A percentile compares a stretch with the other conserved stretches of the same genome.
Evolutionary conservation across 2,797 vertebrate genomes (phyloP).

Genomic region (Bradypodion pumilum): DNA sequence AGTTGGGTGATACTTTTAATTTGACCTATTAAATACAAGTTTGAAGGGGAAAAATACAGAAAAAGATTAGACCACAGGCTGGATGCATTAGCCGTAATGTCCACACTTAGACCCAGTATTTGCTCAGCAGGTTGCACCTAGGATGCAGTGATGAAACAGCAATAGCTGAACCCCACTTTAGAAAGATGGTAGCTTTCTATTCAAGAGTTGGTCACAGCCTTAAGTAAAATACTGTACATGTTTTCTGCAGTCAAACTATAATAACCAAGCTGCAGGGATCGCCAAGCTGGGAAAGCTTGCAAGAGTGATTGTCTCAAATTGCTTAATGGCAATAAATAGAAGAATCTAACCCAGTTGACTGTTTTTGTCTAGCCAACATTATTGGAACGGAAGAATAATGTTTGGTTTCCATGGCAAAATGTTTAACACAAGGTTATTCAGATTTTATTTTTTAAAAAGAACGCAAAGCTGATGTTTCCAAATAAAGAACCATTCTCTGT

Average conservation of each 20-base stretch:
- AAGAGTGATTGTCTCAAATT: background rate
- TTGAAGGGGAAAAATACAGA: background rate
- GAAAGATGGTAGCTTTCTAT: background rate
- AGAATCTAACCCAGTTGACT: background rate
- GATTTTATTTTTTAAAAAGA: conserved; percentile 1
- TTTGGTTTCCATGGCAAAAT: conserved; percentile 18
- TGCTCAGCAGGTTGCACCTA: background rate
- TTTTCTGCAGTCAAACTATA: background rate
- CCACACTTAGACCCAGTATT: background rate
- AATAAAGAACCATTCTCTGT: background rate
- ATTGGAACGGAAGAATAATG: background rate
- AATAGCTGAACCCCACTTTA: background rate
- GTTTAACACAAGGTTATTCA: conserved; percentile 13
- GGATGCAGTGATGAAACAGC: background rate
- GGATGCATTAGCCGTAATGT: background rate
- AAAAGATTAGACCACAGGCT: background rate
- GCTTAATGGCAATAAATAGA: background rate
- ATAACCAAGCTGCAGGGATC: no score
- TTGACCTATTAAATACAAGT: no score
- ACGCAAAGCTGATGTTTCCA: background rate
- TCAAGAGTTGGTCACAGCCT: background rate
- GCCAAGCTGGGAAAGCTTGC: background rate
- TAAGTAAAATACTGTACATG: background rate
- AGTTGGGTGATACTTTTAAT: background rate
- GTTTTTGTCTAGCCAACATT: background rate